phyloP scores from a whole-genome alignment of 2,888 invertebrate species.

The Apamea epomidion region DNA sequence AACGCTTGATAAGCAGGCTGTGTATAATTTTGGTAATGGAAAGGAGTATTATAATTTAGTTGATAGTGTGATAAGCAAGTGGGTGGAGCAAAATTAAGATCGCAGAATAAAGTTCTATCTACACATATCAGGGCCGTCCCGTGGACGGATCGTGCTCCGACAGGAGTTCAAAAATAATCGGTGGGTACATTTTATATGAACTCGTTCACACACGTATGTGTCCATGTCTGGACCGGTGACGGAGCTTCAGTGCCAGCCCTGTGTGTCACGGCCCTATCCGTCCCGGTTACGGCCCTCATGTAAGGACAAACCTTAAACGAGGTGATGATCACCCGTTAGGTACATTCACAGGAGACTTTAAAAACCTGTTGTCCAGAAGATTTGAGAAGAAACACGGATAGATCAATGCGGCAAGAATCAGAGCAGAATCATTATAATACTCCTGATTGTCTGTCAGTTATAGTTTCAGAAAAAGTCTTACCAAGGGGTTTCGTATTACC shows the following conservation, averaged over 20 bases:
- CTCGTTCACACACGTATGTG: no score
- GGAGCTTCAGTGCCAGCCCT: no score
- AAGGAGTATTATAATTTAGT: background rate
- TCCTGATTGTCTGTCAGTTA: background rate
- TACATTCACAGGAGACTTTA: background rate
- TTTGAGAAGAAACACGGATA: background rate
- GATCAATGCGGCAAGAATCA: background rate
- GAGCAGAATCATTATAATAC: background rate
- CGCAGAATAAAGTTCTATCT: no score
- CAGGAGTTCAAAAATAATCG: background rate
- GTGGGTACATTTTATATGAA: background rate
- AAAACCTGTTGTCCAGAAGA: background rate
- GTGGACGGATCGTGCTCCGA: background rate
- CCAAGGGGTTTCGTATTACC: no score
- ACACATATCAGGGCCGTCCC: no score
- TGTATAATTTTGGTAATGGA: conserved; percentile 16
- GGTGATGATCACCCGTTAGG: background rate
- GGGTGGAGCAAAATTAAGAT: background rate
- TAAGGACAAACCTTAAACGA: no score
- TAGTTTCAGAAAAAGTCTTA: background rate
- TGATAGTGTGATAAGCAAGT: background rate
- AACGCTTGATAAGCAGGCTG: conserved; percentile 28
- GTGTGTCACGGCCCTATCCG: no score
- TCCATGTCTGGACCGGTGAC: no score
- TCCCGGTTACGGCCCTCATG: no score